Evolutionary conservation across 2,888 invertebrate species (phyloP).

Genomic region (Mythimna vitellina): DNA sequence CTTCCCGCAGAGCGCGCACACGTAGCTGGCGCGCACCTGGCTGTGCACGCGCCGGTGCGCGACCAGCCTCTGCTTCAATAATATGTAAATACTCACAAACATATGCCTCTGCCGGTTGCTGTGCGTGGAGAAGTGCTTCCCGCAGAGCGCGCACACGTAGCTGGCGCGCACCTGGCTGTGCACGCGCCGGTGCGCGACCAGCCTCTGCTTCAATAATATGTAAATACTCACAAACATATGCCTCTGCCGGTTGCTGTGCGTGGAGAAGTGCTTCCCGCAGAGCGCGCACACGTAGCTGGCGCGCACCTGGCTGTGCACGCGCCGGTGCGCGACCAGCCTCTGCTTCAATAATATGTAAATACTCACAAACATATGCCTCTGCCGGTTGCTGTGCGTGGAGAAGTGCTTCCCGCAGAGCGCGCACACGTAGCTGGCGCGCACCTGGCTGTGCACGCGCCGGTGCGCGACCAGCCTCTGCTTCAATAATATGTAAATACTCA

Average conservation of each 20-base stretch:
- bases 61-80: constrained; percentile 82
- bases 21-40: constrained; percentile 73
- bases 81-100: constrained; percentile 83
- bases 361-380: constrained; percentile 87
- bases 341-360: constrained; percentile 78
- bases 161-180: constrained; percentile 76
- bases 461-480: constrained; percentile 83
- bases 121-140: constrained; percentile 84
- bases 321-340: constrained; percentile 80
- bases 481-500: constrained; percentile 80
- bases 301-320: constrained; percentile 78
- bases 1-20: constrained; percentile 81
- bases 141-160: constrained; percentile 80
- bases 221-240: constrained; percentile 85
- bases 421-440: constrained; percentile 77
- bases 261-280: constrained; percentile 85
- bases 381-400: constrained; percentile 83
- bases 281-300: constrained; percentile 77
- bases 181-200: constrained; percentile 82
- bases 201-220: constrained; percentile 82
- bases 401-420: constrained; percentile 83
- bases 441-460: constrained; percentile 77
- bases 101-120: constrained; percentile 85
- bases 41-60: constrained; percentile 82
- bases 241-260: constrained; percentile 83